These are phyloP conservation scores for Oryzaephilus surinamensis DNA, from an alignment of 1,140 invertebrate genomes.

Conservation along the genomic window DNA sequence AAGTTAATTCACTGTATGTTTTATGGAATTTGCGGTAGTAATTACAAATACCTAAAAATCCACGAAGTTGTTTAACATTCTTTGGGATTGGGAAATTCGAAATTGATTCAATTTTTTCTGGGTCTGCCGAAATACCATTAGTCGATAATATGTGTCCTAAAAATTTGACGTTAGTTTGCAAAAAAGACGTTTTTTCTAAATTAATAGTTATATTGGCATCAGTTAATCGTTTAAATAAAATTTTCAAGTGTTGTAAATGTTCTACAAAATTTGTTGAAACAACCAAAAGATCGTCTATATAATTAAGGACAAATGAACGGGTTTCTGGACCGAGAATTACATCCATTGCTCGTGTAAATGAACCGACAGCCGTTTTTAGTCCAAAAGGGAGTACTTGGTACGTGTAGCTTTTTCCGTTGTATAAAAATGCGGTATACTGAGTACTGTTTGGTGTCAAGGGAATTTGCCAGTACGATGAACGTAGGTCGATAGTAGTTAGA, in stretches of 20 bases:
- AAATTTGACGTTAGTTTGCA: slow-evolving; percentile 17
- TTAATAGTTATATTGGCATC: slow-evolving; percentile 25
- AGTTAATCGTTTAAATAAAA: slow-evolving; percentile 18
- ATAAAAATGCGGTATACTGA: slow-evolving; percentile 7
- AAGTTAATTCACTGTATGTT: no score
- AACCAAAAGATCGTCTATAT: slow-evolving; percentile 34
- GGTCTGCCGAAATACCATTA: slow-evolving; percentile 12
- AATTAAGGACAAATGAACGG: slow-evolving; percentile 7
- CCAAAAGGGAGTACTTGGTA: slow-evolving; percentile 8
- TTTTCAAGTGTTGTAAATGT: slow-evolving; percentile 19
- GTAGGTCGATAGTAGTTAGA: slow-evolving; percentile 29
- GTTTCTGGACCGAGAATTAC: slow-evolving; percentile 5
- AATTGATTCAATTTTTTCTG: slow-evolving; percentile 26
- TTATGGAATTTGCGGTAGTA: background rate
- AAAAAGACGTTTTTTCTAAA: slow-evolving; percentile 21
- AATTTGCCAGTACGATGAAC: slow-evolving; percentile 33
- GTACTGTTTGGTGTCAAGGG: slow-evolving; percentile 18
- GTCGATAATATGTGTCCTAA: slow-evolving; percentile 22
- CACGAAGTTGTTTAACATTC: no score
- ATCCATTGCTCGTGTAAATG: slow-evolving; percentile 6
- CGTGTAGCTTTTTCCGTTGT: background rate
- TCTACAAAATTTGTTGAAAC: slow-evolving; percentile 24
- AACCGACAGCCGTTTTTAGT: slow-evolving; percentile 1
- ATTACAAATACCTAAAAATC: no score
- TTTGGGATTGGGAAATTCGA: slow-evolving; percentile 23